A percentile compares a stretch with the other conserved stretches of the same genome.
phyloP scores from a whole-genome alignment of 2,797 vertebrate species.

The Sandelia bainsii region DNA sequence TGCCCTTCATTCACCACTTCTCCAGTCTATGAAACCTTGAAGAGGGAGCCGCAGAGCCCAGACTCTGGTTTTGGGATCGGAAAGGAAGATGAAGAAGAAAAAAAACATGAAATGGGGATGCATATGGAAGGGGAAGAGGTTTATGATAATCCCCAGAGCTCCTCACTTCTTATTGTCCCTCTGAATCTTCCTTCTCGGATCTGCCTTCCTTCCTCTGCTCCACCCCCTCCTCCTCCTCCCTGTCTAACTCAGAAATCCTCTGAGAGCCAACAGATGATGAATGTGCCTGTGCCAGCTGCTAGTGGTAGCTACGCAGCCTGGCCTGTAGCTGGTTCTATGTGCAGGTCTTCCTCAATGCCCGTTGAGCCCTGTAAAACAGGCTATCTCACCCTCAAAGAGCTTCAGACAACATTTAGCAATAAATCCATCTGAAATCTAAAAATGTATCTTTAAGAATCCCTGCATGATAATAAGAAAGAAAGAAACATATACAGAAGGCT shows the following conservation, averaged over 20 bases:
- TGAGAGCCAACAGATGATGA: conserved; percentile 42
- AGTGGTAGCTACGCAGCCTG: conserved; percentile 35
- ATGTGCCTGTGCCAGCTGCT: conserved; percentile 13
- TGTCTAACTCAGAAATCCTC: conserved; percentile 17
- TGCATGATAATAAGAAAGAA: too few species aligned
- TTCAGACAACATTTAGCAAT: conserved; percentile 82
- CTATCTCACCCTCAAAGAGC: conserved; percentile 84
- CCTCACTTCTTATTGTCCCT: conserved; percentile 49
- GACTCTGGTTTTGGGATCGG: conserved; percentile 77
- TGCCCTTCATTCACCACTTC: conserved; percentile 5
- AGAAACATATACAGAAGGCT: neutral
- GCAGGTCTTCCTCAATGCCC: conserved; percentile 79
- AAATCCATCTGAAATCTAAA: conserved; percentile 76
- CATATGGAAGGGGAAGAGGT: conserved; percentile 19
- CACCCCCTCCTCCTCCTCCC: conserved; percentile 12
- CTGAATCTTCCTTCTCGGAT: conserved; percentile 28
- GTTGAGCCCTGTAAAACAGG: conserved; percentile 68
- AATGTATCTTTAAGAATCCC: neutral
- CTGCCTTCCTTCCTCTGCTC: conserved; percentile 3
- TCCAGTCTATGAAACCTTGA: conserved; percentile 61
- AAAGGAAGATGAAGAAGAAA: conserved; percentile 41
- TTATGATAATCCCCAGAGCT: conserved; percentile 1
- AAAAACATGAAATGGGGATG: neutral
- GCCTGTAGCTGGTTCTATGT: conserved; percentile 48
- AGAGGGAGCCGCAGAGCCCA: conserved; percentile 66